Conservation (phyloP, 2,797 vertebrate species). For the Mastacembelus armatus region DNA sequence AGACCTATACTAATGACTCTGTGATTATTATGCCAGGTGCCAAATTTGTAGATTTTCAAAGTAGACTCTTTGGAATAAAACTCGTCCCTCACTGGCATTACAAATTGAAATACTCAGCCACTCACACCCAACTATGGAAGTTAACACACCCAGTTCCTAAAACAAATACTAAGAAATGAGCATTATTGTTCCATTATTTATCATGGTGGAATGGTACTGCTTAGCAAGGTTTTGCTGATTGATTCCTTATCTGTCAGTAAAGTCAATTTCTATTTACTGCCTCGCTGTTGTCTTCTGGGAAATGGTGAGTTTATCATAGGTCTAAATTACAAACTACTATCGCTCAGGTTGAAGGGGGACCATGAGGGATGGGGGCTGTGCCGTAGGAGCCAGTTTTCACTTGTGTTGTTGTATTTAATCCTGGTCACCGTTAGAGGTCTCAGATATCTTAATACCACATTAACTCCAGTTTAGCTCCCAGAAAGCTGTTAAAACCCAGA, state of each 20-base stretch:
- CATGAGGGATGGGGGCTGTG: not conserved
- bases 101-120: not conserved
- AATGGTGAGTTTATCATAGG: conserved; percentile 16
- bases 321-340: conserved; percentile 14
- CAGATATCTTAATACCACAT: conserved; percentile 17
- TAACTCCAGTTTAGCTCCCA: not conserved
- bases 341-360: not conserved
- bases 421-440: conserved; percentile 39
- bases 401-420: conserved; percentile 35
- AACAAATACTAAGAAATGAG: conserved; percentile 14
- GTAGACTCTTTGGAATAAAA: not conserved
- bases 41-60: conserved; percentile 14
- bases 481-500: not conserved
- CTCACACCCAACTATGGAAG: not conserved
- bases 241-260: conserved; percentile 29
- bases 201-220: not conserved
- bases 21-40: not conserved
- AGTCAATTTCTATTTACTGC: conserved; percentile 14
- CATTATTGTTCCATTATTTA: not conserved
- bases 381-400: conserved; percentile 1
- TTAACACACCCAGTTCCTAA: not conserved
- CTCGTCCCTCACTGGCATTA: not conserved
- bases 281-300: conserved; percentile 16
- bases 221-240: conserved; percentile 6
- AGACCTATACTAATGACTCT: not conserved